Evolutionary conservation across 2,888 invertebrate species (phyloP).

Genomic region (Cataglyphis cursor): DNA sequence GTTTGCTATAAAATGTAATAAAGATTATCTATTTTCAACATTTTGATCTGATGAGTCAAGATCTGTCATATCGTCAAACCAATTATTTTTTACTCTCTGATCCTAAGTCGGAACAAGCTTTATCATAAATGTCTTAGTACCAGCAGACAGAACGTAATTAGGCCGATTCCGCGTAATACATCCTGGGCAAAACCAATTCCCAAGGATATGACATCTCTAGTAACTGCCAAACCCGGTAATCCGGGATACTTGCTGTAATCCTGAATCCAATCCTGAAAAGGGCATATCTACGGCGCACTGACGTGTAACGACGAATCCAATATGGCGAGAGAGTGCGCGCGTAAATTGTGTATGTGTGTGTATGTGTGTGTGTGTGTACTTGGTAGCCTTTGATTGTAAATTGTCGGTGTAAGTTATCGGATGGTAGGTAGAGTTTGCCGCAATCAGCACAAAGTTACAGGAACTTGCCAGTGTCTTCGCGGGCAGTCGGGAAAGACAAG

Average conservation of each 20-base stretch:
- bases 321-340: constrained; percentile 65
- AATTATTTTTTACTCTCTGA: constrained; percentile 23
- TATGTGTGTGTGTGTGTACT: constrained; percentile 56
- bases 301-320: constrained; percentile 71
- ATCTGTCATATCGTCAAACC: constrained; percentile 35
- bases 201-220: constrained; percentile 70
- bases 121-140: constrained; percentile 57
- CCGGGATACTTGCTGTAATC: constrained; percentile 75
- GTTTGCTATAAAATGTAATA: not conserved
- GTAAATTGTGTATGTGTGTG: constrained; percentile 47
- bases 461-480: constrained; percentile 59
- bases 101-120: not conserved
- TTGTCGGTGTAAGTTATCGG: constrained; percentile 70
- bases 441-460: constrained; percentile 81
- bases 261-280: constrained; percentile 62
- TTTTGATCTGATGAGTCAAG: constrained; percentile 14
- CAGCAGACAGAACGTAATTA: constrained; percentile 69
- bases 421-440: constrained; percentile 77
- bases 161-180: constrained; percentile 65
- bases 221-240: constrained; percentile 71
- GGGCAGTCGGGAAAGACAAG: constrained; percentile 55
- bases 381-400: constrained; percentile 24
- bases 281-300: constrained; percentile 46
- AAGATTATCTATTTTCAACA: not conserved
- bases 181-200: constrained; percentile 71